These are phyloP conservation scores for Uropetala carovei DNA, from an alignment of 2,888 invertebrate species.

Conservation along the genomic window DNA sequence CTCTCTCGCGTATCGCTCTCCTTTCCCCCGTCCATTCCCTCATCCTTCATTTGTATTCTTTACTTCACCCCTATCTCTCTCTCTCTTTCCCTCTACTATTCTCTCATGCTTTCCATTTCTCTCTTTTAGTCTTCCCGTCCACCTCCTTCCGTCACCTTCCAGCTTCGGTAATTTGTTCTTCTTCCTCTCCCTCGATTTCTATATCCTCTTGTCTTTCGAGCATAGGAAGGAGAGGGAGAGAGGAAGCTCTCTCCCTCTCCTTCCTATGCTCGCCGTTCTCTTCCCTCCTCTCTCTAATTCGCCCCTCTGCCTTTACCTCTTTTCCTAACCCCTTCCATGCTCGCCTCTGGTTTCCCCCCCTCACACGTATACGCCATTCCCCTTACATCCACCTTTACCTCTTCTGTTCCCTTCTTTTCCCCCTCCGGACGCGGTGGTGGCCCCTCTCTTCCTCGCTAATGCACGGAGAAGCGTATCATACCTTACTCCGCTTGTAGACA, in stretches of 20 bases:
- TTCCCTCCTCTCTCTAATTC: background rate
- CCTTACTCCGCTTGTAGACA: too few species aligned
- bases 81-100: background rate
- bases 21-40: background rate
- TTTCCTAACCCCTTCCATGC: background rate
- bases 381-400: background rate
- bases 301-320: background rate
- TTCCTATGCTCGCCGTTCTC: background rate
- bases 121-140: background rate
- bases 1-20: background rate
- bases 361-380: too few species aligned
- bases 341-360: background rate
- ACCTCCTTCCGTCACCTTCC: background rate
- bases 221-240: too few species aligned
- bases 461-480: too few species aligned
- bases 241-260: background rate
- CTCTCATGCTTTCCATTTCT: background rate
- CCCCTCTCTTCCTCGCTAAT: too few species aligned
- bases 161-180: background rate
- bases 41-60: background rate
- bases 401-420: background rate
- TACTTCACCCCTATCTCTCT: background rate
- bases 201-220: background rate
- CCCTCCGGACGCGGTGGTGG: too few species aligned
- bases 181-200: background rate